phyloP scores from a whole-genome alignment of 2,113 vertebrate genomes.

The Channa maculata region DNA sequence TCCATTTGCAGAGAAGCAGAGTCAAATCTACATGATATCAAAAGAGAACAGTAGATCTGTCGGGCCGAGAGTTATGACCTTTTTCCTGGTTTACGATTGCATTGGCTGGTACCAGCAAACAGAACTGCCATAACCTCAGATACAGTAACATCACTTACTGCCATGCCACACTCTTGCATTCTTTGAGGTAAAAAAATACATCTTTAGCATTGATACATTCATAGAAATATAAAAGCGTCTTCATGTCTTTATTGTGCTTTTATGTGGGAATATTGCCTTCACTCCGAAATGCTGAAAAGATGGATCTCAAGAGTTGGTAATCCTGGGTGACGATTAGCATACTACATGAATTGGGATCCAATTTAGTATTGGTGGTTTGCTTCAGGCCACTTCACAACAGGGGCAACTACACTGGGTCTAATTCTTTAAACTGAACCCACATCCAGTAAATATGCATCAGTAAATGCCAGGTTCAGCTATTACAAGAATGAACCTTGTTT shows the following conservation, averaged over 20 bases:
- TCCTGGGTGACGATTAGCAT: constrained; percentile 46
- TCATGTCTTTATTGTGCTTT: constrained; percentile 77
- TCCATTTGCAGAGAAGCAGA: constrained; percentile 73
- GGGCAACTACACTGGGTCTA: constrained; percentile 33
- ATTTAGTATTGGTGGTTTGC: constrained; percentile 46
- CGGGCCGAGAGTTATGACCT: constrained; percentile 40
- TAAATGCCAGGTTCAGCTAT: constrained; percentile 69
- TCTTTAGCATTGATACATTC: constrained; percentile 80
- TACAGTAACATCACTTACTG: constrained; percentile 41
- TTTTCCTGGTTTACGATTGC: constrained; percentile 61
- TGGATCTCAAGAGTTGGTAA: constrained; percentile 39
- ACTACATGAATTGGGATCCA: constrained; percentile 32
- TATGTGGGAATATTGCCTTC: constrained; percentile 75
- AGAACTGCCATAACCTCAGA: constrained; percentile 37
- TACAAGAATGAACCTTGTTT: constrained; percentile 59
- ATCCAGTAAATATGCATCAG: constrained; percentile 68
- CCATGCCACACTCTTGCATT: constrained; percentile 53
- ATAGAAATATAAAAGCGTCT: constrained; percentile 80
- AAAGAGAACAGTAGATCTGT: constrained; percentile 60
- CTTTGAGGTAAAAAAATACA: constrained; percentile 79
- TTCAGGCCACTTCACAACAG: constrained; percentile 51
- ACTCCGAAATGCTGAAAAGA: constrained; percentile 43
- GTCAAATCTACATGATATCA: constrained; percentile 60
- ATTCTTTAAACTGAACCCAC: constrained; percentile 50
- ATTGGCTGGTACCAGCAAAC: constrained; percentile 57